Evolutionary conservation across 2,113 vertebrate species (phyloP).

Genomic region (Machaerirhynchus nigripectus): DNA sequence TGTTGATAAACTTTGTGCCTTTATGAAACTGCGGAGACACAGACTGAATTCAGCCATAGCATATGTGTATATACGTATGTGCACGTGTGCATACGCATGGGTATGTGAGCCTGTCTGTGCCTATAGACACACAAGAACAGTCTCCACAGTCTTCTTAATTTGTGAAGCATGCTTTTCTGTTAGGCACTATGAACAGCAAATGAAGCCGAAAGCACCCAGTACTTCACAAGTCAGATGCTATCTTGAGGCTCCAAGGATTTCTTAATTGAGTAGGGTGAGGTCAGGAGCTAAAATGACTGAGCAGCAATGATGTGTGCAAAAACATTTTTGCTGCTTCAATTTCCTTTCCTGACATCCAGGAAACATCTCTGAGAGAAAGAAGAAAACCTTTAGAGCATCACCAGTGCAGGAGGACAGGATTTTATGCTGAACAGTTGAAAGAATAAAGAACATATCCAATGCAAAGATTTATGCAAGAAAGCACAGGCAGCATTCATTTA

Average conservation of each 20-base stretch:
- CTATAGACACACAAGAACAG: background rate
- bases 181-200: background rate
- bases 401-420: background rate
- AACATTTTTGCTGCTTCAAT: background rate
- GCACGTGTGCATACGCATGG: fast-evolving
- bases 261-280: conserved; percentile 30
- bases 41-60: background rate
- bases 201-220: conserved; percentile 1
- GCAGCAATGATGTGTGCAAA: background rate
- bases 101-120: fast-evolving
- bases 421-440: background rate
- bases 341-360: background rate
- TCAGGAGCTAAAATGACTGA: conserved; percentile 21
- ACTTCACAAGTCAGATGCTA: background rate
- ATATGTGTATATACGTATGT: fast-evolving
- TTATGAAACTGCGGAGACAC: background rate
- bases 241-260: conserved; percentile 23
- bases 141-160: background rate
- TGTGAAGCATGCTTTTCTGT: background rate
- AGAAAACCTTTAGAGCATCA: background rate
- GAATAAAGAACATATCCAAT: background rate
- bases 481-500: background rate
- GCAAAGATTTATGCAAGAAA: background rate
- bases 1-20: background rate
- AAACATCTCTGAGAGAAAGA: background rate